phyloP scores from a whole-genome alignment of 2,113 vertebrate species.

The Anolis sagrei region DNA sequence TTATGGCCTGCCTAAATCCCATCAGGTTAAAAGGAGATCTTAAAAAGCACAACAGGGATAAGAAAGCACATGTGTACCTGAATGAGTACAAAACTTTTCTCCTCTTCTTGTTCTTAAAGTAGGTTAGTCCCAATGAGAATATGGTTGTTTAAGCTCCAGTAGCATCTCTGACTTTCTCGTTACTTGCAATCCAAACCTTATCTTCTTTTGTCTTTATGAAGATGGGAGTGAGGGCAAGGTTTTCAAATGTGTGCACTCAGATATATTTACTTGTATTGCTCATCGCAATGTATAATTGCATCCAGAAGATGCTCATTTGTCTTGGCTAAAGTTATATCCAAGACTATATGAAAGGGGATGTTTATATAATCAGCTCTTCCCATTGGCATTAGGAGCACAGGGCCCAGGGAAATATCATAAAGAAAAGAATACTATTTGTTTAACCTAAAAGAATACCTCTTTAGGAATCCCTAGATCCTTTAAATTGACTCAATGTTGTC shows the following conservation, averaged over 20 bases:
- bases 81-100: too few species aligned
- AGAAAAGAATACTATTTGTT: too few species aligned
- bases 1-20: neutral
- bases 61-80: neutral
- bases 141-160: neutral
- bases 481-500: too few species aligned
- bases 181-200: neutral
- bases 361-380: neutral
- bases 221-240: neutral
- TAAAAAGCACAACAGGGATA: neutral
- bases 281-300: neutral
- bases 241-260: neutral
- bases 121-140: constrained; percentile 25
- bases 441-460: too few species aligned
- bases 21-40: neutral
- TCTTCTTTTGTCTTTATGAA: neutral
- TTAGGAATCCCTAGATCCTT: too few species aligned
- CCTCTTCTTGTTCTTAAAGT: constrained; percentile 11
- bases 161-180: neutral
- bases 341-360: neutral
- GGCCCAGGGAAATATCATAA: too few species aligned
- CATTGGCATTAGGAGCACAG: too few species aligned
- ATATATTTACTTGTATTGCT: neutral
- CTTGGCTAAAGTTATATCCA: neutral
- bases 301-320: neutral